Evolutionary conservation across 2,113 vertebrate species (phyloP), one percentile per base, ranked within the genome.

Genomic region (Bothrops jararaca): DNA sequence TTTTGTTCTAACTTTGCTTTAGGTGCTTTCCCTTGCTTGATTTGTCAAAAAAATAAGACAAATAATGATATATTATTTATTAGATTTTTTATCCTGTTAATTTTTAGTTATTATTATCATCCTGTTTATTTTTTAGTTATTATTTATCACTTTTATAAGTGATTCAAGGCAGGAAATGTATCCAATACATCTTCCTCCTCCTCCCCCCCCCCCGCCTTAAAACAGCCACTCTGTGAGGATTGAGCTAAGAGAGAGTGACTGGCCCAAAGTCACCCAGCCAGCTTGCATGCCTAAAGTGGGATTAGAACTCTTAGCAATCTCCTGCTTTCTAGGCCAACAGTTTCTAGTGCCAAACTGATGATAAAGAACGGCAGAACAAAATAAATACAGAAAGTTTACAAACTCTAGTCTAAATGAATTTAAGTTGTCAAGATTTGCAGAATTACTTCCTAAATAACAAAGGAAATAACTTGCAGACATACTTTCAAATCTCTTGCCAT

Each of bases 141-240:
- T 69, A 69, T 69, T 69, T 57, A 8, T 57, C 23, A 57, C 56
- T 57, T 57, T 69, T n/a, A 34, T 69, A 69, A 69, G 29, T 15
- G 15, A 69, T n/a, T n/a, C 64, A 69, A 69, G 29, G 29, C 60
- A 64, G 60, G 0, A 64, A n/a, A 64, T n/a, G 26, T 69, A 69
- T 69, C 29, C 64, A 69, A 69, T 2, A 69, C 4, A 69, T 69
- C 26, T n/a, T 64, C 10, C 29, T 64, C 60, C 11, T 15, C 1
- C 3, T 7, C 1, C 3, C 60, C 64, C 0, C 4, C 1, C 9
- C 26, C 29, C 0, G 12, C 4, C 0, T 15, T n/a, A 15, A n/a
- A 69, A 69, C 60, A 69, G 15, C 60, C 29, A n/a, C 29, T 34
- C 29, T 69, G 60, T 69, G 12, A 69, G 13, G 29, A 34, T 69